Conservation (phyloP, 2,888 invertebrate genomes). For the Nebria salina region DNA sequence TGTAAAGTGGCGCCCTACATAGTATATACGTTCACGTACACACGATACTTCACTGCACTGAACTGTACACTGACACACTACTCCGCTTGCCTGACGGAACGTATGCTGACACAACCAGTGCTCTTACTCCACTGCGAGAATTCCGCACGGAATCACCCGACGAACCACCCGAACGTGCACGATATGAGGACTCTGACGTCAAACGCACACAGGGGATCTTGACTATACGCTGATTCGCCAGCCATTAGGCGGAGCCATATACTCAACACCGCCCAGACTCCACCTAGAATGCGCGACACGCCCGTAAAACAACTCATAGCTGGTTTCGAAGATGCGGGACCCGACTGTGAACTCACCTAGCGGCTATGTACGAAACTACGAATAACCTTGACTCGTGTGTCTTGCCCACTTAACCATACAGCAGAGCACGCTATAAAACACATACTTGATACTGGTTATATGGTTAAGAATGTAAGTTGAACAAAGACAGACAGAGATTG, state of each 20-base stretch:
- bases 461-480: not conserved
- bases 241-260: conserved; percentile 54
- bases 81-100: conserved; percentile 52
- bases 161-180: conserved; percentile 51
- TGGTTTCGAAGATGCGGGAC: conserved; percentile 48
- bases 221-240: conserved; percentile 57
- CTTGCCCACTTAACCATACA: conserved; percentile 44
- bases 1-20: conserved; percentile 29
- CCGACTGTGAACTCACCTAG: conserved; percentile 57
- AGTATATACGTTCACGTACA: conserved; percentile 40
- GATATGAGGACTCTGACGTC: conserved; percentile 54
- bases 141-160: conserved; percentile 55
- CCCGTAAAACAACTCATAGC: conserved; percentile 50
- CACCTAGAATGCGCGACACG: conserved; percentile 51
- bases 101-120: conserved; percentile 54
- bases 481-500: conserved; percentile 12
- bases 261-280: conserved; percentile 52
- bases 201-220: conserved; percentile 53
- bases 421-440: not conserved
- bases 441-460: not conserved
- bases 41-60: conserved; percentile 52
- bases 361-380: conserved; percentile 57
- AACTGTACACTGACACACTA: conserved; percentile 49
- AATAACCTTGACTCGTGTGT: conserved; percentile 60
- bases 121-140: conserved; percentile 58